Percentiles rank a stretch among this genome's conserved stretches.
Evolutionary conservation across 2,797 vertebrate species (phyloP).

Genomic region (Bradypus variegatus): DNA sequence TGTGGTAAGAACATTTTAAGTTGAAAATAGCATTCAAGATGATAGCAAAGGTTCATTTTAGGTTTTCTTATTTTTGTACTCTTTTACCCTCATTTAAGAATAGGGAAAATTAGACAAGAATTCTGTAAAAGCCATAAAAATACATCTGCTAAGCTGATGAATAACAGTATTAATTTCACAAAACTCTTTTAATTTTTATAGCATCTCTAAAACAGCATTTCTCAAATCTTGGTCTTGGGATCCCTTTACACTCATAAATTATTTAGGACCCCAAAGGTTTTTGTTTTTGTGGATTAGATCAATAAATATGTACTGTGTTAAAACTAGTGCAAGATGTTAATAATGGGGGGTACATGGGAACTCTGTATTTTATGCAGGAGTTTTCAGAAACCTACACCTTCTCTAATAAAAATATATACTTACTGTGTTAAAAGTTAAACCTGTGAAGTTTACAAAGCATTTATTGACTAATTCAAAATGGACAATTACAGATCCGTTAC

Average conservation of each 20-base stretch:
- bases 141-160: not conserved
- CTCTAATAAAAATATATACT: not conserved
- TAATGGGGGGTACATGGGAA: no score
- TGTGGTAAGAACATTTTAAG: not conserved
- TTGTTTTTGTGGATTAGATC: not conserved
- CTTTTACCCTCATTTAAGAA: not conserved
- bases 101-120: not conserved
- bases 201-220: not conserved
- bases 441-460: not conserved
- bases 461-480: slow-evolving; percentile 8
- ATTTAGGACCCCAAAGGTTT: not conserved
- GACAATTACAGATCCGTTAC: not conserved
- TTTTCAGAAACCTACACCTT: no score
- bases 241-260: not conserved
- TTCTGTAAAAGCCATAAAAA: not conserved
- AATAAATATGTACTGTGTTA: slow-evolving; percentile 7
- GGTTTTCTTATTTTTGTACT: not conserved
- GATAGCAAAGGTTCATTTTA: not conserved
- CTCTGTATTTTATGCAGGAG: no score
- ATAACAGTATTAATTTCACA: not conserved
- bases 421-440: not conserved
- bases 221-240: not conserved
- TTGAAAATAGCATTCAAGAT: slow-evolving; percentile 1
- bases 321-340: no score
- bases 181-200: slow-evolving; percentile 27